Conservation (phyloP, 2,797 vertebrate genomes). For the Onychomys torridus region DNA sequence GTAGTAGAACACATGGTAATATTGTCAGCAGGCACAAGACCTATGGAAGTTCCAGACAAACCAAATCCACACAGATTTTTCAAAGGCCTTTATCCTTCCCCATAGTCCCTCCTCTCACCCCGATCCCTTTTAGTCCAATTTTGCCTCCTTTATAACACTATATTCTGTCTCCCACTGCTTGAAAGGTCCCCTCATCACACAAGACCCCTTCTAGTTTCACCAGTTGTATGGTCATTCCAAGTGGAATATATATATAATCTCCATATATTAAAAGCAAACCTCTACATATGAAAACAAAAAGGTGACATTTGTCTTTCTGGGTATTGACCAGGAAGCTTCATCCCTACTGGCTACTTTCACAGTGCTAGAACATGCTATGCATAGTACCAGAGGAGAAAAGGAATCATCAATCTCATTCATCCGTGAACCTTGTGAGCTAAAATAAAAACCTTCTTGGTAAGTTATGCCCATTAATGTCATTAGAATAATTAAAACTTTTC, state of each 20-base stretch:
- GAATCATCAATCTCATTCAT: neutral
- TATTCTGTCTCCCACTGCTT: neutral
- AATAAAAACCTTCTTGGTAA: neutral
- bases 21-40: too few species aligned
- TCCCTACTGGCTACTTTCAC: neutral
- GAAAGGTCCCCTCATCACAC: neutral
- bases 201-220: neutral
- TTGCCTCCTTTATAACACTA: neutral
- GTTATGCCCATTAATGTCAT: neutral
- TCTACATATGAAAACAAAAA: neutral
- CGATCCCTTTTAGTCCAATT: neutral
- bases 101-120: neutral
- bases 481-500: neutral
- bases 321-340: neutral
- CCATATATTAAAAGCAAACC: neutral
- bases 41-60: too few species aligned
- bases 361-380: neutral
- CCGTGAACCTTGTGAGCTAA: too few species aligned
- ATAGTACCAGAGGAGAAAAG: neutral
- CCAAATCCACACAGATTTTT: neutral
- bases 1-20: too few species aligned
- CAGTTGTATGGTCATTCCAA: neutral
- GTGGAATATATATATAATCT: neutral
- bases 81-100: neutral
- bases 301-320: neutral